These are phyloP conservation scores for Drosophila lacteicornis DNA, from an alignment of 1,140 invertebrate genomes.

Conservation along the genomic window DNA sequence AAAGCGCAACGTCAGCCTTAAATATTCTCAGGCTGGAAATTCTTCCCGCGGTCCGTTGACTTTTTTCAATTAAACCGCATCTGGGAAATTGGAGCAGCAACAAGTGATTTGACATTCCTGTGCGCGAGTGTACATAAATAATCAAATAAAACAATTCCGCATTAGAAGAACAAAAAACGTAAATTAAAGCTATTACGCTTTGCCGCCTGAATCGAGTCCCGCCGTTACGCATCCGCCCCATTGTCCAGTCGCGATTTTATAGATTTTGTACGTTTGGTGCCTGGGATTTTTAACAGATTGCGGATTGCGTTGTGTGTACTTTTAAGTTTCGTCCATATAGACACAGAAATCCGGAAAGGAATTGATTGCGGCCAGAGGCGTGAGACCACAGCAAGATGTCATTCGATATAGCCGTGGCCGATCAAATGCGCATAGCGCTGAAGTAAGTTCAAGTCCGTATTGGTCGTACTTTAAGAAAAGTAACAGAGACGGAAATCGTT, in stretches of 20 bases:
- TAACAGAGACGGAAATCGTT: background rate
- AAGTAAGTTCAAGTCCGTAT: slow-evolving; percentile 57
- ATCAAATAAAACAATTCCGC: background rate
- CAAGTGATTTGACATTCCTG: slow-evolving; percentile 45
- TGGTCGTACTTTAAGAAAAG: no score
- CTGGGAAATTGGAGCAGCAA: slow-evolving; percentile 30
- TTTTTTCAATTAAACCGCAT: slow-evolving; percentile 31
- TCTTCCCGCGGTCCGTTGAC: slow-evolving; percentile 1
- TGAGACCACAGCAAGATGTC: slow-evolving; percentile 69
- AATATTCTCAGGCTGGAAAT: slow-evolving; percentile 33
- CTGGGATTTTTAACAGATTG: slow-evolving; percentile 52
- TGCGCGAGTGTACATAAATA: slow-evolving; percentile 4
- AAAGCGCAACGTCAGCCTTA: slow-evolving; percentile 66
- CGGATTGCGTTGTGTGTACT: slow-evolving; percentile 29
- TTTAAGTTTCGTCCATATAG: slow-evolving; percentile 17
- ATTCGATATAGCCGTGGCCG: slow-evolving; percentile 81
- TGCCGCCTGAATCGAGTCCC: slow-evolving; percentile 7
- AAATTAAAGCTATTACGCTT: slow-evolving; percentile 42
- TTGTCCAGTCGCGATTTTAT: slow-evolving; percentile 31
- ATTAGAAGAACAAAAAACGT: slow-evolving; percentile 10
- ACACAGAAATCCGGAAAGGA: slow-evolving; percentile 29
- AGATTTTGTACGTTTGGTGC: slow-evolving; percentile 27
- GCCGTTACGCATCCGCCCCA: slow-evolving; percentile 40
- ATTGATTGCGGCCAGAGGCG: slow-evolving; percentile 41
- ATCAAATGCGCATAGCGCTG: slow-evolving; percentile 82